These are phyloP conservation scores for Zaprionus lineosus DNA, from an alignment of 2,888 invertebrate species.

Conservation along the genomic window DNA sequence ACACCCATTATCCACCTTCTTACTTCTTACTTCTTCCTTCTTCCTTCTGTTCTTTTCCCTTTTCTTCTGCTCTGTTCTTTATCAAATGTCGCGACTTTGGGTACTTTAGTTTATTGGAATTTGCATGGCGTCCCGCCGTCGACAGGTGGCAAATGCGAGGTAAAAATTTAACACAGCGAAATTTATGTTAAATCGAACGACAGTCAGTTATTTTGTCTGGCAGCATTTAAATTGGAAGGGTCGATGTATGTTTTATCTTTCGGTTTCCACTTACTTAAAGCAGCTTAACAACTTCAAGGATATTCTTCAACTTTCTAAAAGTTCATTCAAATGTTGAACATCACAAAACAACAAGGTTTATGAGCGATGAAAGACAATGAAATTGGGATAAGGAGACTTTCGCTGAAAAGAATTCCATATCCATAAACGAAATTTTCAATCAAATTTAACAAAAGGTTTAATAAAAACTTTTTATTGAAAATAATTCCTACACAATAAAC, in stretches of 20 bases:
- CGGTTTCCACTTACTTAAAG: slow-evolving; percentile 59
- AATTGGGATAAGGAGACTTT: too few relatives aligned
- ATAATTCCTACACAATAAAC: too few relatives aligned
- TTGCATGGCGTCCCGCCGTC: slow-evolving; percentile 51
- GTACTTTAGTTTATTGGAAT: slow-evolving; percentile 78
- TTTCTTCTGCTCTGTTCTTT: slow-evolving; percentile 41
- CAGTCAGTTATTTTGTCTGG: slow-evolving; percentile 39
- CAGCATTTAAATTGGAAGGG: slow-evolving; percentile 51
- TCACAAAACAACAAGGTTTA: slow-evolving; percentile 33
- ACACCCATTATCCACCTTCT: slow-evolving; percentile 74
- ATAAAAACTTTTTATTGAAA: too few relatives aligned
- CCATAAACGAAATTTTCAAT: too few relatives aligned
- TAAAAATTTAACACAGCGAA: slow-evolving; percentile 36
- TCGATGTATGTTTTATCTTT: slow-evolving; percentile 53
- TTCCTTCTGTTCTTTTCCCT: slow-evolving; percentile 16
- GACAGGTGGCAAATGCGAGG: slow-evolving; percentile 49
- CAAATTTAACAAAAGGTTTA: too few relatives aligned
- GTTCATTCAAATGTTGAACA: slow-evolving; percentile 48
- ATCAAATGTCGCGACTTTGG: slow-evolving; percentile 71
- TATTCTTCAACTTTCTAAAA: slow-evolving; percentile 5
- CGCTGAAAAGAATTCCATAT: too few relatives aligned
- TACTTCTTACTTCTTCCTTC: too few relatives aligned
- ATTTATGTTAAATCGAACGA: slow-evolving; percentile 74
- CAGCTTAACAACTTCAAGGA: slow-evolving; percentile 44
- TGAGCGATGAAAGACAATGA: neutral